phyloP scores from a whole-genome alignment of 2,797 vertebrate species.

The Mionectes olivaceus region DNA sequence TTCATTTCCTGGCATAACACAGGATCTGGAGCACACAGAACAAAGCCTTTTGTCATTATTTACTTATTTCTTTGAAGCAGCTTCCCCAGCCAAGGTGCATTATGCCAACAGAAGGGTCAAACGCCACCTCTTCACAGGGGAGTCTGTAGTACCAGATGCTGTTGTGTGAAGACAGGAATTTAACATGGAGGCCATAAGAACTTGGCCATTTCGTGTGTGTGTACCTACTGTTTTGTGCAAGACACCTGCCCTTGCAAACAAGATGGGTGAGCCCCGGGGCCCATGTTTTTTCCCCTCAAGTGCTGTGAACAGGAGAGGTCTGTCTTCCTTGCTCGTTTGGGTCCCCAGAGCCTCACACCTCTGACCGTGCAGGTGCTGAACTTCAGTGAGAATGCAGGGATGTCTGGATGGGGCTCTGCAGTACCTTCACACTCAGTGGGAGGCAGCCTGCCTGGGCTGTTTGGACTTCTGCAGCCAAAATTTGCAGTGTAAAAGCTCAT shows the following conservation, averaged over 20 bases:
- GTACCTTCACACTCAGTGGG: too few species aligned
- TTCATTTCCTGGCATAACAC: neutral
- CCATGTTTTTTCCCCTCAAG: fast-evolving
- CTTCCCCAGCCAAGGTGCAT: fast-evolving
- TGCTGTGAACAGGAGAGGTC: neutral
- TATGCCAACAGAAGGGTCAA: neutral
- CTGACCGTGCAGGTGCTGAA: fast-evolving
- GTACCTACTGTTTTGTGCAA: neutral
- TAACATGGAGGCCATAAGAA: fast-evolving
- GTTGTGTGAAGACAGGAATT: neutral
- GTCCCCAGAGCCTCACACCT: fast-evolving
- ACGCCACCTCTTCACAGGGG: neutral
- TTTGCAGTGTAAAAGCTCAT: neutral
- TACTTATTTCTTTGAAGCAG: neutral
- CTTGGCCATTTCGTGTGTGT: neutral
- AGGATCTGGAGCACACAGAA: neutral
- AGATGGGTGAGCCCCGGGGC: fast-evolving
- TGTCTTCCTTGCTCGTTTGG: fast-evolving
- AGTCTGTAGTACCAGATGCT: fast-evolving
- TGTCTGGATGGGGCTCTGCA: fast-evolving
- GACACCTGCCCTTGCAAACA: neutral
- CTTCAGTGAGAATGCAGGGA: fast-evolving
- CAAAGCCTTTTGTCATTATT: neutral
- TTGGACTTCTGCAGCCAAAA: neutral
- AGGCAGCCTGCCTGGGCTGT: neutral